Evolutionary conservation across 2,797 vertebrate genomes (phyloP), one percentile per base, ranked within the genome.

Genomic region (Ciconia nigra): DNA sequence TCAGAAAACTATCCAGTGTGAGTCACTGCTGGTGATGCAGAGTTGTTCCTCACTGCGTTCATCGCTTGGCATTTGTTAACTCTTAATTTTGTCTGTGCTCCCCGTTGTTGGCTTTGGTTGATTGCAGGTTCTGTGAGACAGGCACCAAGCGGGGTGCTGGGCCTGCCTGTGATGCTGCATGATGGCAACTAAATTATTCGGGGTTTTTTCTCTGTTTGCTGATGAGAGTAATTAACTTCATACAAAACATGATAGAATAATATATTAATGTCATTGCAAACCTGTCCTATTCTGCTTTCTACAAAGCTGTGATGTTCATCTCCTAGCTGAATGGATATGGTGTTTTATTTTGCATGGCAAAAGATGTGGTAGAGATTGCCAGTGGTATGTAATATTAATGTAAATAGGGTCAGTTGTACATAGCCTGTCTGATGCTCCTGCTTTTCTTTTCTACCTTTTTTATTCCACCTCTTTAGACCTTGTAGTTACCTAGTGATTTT

Each of bases 401-500:
- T 85, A 88, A 95, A 89, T 51, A 90, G 55, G 95, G 84, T 97
- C 93, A 95, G 71, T 37, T 70, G 70, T 61, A 71, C 80, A 73
- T 47, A 89, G 44, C 74, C 89, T 88, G 51, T 85, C 78, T 96
- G 80, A 87, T 84, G 51, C 29, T 93, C 73, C 91, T 92, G 88
- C 92, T 97, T 97, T 97, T 90, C 62, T 97, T 97, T 84, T 93
- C 63, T 94, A 66, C 93, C 83, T 92, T 91, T 97, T 89, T 58
- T 67, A 83, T 92, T 84, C 89, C 85, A 70, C 71, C 39, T 95
- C 83, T 59, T 91, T 79, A 97, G 92, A 96, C 96, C 91, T 96
- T 91, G 14, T 90, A 97, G 96, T 90, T 97, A 97, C 65, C 84
- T 83, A 95, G 83, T 97, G 97, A 97, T 97, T 97, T 98, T 94